Base-by-base conservation (phyloP, 2,888 invertebrate species). In the Electrophaes corylata region DNA sequence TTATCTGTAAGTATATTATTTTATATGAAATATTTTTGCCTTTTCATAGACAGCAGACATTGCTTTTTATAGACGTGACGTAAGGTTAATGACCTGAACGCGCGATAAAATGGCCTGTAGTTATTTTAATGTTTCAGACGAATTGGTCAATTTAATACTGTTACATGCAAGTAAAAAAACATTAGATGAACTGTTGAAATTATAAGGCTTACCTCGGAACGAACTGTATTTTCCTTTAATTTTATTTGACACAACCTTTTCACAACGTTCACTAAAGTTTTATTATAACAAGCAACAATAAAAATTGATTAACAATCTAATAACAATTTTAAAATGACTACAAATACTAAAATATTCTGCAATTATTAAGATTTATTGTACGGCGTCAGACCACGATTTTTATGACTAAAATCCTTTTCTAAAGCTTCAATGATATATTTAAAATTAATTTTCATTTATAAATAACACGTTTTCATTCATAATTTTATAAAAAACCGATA, bases 381-480 rank as follows among this genome's bases (percentile, higher is more conserved):
- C 56, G 58, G 53, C 54, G 59, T 69, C 67, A 70, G 52, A 62
- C 56, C 66, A 65, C 63, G 29, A 20, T 48, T 62, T 66, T 62
- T 16, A 57, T 64, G 45, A 52, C 43, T 47, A 58, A 69, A 67
- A 69, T 60, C 46, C 33, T 14, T 35, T 44, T 58, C 61, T 67
- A 43, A 66, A 60, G 69, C 51, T 52, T 59, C 53, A 56, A 19
- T 65, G 58, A 62, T 66, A 39, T 48, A 52, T 62, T 60, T 60
- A 49, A 55, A 68, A 63, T 57, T 31, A 46, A 57, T 75, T 76
- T 67, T 71, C 57, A 69, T 72, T 69, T 60, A 76, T 72, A 66
- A 71, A 63, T 47, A 62, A 60, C 64, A 69, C 75, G 69, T 78
- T 86, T 89, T 88, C 88, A 90, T 89, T 90, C 89, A 90, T 88